Conservation (phyloP, 2,888 invertebrate genomes). For the Nesidiocoris tenuis region DNA sequence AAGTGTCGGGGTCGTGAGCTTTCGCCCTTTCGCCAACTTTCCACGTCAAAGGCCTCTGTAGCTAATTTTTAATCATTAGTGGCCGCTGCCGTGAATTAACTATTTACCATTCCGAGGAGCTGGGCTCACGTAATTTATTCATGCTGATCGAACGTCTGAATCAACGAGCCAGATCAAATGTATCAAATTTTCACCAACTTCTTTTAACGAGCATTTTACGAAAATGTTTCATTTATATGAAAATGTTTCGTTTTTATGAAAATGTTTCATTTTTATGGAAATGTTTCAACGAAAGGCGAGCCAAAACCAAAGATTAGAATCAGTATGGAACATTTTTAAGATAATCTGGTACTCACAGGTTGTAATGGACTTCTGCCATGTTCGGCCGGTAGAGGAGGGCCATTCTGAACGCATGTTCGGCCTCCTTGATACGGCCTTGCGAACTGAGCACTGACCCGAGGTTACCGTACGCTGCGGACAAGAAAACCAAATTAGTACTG, state of each 20-base stretch:
- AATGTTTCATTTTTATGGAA: too few relatives aligned
- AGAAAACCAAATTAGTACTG: background rate
- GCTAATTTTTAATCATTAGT: background rate
- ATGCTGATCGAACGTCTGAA: too few relatives aligned
- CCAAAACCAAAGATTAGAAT: too few relatives aligned
- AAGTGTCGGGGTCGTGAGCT: background rate
- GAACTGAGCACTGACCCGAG: constrained; percentile 92
- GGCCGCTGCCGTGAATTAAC: too few relatives aligned
- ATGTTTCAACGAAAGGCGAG: too few relatives aligned
- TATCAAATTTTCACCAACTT: too few relatives aligned
- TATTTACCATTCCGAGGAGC: too few relatives aligned
- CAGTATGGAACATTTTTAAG: background rate
- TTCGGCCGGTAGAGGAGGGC: constrained; percentile 89
- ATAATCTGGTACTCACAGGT: constrained; percentile 56
- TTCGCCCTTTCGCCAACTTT: background rate
- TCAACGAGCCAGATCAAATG: too few relatives aligned
- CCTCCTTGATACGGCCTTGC: constrained; percentile 82
- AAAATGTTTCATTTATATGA: too few relatives aligned
- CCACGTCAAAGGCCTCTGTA: background rate
- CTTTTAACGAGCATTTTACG: too few relatives aligned
- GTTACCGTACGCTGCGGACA: constrained; percentile 83
- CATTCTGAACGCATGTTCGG: constrained; percentile 86
- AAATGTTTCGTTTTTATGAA: too few relatives aligned
- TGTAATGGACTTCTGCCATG: constrained; percentile 99
- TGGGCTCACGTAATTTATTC: too few relatives aligned